Evolutionary conservation across 1,140 invertebrate species (phyloP).

Genomic region (Orchestia grillus): DNA sequence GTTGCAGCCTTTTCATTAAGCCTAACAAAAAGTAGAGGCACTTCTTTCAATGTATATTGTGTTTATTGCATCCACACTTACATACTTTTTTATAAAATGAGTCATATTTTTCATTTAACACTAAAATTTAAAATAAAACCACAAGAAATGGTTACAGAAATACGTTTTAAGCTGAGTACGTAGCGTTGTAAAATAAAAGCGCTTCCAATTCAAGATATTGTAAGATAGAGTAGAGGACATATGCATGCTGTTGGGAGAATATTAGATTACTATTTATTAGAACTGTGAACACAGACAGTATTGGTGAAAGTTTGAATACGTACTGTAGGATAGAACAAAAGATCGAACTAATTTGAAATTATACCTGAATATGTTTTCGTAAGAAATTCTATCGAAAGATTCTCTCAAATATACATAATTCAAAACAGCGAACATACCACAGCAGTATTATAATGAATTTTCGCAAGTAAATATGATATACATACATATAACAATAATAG

Average conservation of each 20-base stretch:
- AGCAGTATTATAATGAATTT: no score
- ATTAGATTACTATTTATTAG: neutral
- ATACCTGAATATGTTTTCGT: no score
- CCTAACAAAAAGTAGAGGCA: constrained; percentile 49
- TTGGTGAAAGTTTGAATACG: neutral
- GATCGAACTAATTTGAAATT: no score
- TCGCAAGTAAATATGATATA: no score
- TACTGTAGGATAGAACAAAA: no score
- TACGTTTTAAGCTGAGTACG: neutral
- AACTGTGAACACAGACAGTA: neutral
- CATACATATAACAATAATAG: no score
- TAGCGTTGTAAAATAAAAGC: neutral
- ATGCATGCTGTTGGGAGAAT: neutral
- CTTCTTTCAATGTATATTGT: constrained; percentile 48
- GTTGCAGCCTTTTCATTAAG: neutral
- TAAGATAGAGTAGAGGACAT: neutral
- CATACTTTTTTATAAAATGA: neutral
- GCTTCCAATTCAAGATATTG: constrained; percentile 11
- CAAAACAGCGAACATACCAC: no score
- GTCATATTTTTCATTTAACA: constrained; percentile 11
- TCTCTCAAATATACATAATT: no score
- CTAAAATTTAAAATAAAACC: constrained; percentile 2
- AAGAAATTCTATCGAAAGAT: no score
- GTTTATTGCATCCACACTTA: constrained; percentile 47
- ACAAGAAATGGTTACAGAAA: neutral